phyloP scores from a whole-genome alignment of 2,113 vertebrate genomes.

The Rhineura floridana region DNA sequence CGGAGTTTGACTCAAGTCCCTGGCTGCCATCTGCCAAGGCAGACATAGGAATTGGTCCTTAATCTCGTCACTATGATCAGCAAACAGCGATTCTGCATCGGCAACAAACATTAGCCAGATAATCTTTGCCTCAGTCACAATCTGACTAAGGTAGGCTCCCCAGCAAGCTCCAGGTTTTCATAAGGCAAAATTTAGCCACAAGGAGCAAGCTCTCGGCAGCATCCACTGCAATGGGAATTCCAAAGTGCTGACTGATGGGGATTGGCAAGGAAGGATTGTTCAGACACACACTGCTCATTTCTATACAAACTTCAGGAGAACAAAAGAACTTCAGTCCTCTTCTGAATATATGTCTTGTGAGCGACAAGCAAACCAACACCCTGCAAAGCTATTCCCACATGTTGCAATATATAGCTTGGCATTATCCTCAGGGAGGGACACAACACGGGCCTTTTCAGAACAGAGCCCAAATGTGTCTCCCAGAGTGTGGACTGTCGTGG shows the following conservation, averaged over 20 bases:
- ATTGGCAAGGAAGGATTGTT: not conserved
- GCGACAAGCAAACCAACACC: not conserved
- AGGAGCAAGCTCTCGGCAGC: not conserved
- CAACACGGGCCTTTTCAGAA: not conserved
- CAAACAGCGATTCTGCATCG: not conserved
- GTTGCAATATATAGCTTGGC: not conserved
- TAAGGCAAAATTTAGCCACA: not conserved
- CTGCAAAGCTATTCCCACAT: not conserved
- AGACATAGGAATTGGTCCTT: not conserved
- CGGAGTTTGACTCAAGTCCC: not conserved
- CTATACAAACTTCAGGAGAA: not conserved
- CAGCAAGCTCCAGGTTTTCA: slow-evolving; percentile 28
- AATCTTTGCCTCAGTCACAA: slow-evolving; percentile 18
- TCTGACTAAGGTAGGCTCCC: not conserved
- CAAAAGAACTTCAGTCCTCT: accelerated
- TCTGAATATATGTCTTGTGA: not conserved
- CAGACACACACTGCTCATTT: accelerated
- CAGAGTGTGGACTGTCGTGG: not conserved
- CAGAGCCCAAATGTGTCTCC: not conserved
- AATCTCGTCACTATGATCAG: not conserved
- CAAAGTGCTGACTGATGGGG: not conserved
- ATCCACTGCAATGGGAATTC: not conserved
- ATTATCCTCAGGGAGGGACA: not conserved
- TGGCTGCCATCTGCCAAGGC: not conserved
- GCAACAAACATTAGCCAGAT: not conserved